These are phyloP conservation scores for Mastigias papua DNA, from an alignment of 30 jellyfish, hydroid and myxozoan species.

Conservation along the genomic window DNA sequence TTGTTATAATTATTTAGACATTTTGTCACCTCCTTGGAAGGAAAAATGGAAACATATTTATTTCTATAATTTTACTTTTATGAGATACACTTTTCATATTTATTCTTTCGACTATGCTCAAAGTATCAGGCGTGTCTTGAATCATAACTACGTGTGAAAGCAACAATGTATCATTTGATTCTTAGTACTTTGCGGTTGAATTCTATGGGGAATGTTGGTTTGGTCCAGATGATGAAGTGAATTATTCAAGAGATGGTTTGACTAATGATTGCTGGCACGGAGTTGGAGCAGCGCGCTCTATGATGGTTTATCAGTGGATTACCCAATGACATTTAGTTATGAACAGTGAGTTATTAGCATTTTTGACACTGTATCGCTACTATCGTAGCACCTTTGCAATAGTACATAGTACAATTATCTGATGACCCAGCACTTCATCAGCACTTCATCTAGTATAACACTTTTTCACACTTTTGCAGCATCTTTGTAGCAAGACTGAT, in stretches of 20 bases:
- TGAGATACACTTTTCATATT: background rate
- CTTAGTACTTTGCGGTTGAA: constrained; percentile 80
- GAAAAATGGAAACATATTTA: no score
- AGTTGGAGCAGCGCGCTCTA: constrained; percentile 78
- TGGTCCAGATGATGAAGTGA: constrained; percentile 69
- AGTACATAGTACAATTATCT: no score
- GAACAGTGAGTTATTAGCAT: no score
- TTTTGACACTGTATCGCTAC: no score
- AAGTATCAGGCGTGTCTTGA: no score
- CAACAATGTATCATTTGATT: no score
- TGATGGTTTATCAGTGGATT: constrained; percentile 80
- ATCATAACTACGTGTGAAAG: no score
- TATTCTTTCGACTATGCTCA: background rate
- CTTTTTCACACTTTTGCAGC: no score
- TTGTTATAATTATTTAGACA: background rate
- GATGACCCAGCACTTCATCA: no score
- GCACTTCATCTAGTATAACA: no score
- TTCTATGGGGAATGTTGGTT: constrained; percentile 96
- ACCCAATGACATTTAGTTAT: background rate
- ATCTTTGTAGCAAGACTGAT: no score
- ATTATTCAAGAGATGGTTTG: constrained; percentile 85
- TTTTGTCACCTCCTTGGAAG: background rate
- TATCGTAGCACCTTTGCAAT: no score
- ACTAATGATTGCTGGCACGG: constrained; percentile 79
- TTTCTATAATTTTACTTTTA: background rate